A percentile compares a stretch with the other conserved stretches of the same genome.
Evolutionary conservation across 1,140 invertebrate species (phyloP).

Genomic region (Rhynchophorus ferrugineus): DNA sequence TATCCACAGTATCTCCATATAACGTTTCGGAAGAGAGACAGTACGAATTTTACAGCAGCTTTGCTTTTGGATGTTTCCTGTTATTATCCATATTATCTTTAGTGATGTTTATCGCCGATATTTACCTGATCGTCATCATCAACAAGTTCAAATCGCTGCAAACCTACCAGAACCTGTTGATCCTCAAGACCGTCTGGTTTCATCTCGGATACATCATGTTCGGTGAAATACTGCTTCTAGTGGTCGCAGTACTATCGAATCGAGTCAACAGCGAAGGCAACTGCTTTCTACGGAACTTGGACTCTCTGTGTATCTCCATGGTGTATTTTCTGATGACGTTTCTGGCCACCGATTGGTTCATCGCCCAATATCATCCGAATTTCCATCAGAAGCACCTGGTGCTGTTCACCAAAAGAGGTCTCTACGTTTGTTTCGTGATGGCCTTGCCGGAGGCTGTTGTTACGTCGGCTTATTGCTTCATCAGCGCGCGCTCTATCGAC

Average conservation of each 20-base stretch:
- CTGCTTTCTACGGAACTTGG: background rate
- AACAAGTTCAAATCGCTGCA: background rate
- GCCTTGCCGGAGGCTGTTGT: too few relatives aligned
- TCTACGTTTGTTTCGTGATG: too few relatives aligned
- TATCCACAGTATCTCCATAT: too few relatives aligned
- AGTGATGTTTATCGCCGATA: too few relatives aligned
- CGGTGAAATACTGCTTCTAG: background rate
- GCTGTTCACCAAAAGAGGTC: too few relatives aligned
- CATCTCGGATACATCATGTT: background rate
- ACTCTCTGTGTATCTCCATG: background rate
- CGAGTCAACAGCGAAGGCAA: background rate
- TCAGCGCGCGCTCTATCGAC: too few relatives aligned
- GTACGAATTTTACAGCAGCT: too few relatives aligned
- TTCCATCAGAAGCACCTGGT: background rate
- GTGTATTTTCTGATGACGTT: background rate
- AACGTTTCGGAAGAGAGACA: too few relatives aligned
- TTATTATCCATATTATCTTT: too few relatives aligned
- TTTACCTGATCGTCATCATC: background rate
- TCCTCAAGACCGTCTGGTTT: background rate
- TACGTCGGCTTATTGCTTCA: too few relatives aligned
- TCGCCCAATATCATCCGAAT: background rate
- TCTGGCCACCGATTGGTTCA: background rate
- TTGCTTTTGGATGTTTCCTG: too few relatives aligned
- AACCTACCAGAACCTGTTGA: background rate
- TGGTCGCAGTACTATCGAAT: too few relatives aligned